Evolutionary conservation across 1,140 invertebrate genomes (phyloP).

Genomic region (Leptopilina boulardi): DNA sequence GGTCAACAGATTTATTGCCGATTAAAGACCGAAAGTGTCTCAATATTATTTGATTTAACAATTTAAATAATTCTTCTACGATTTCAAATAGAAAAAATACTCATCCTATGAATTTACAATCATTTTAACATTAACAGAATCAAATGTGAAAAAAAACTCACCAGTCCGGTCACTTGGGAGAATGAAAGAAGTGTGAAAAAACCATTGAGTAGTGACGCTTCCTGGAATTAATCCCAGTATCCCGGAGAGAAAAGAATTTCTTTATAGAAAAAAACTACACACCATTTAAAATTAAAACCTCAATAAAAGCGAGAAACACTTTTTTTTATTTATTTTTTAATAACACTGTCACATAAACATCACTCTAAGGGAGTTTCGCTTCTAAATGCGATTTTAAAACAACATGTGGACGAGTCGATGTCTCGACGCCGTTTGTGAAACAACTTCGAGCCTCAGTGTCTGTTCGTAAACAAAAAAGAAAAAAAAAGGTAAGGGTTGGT

Average conservation of each 20-base stretch:
- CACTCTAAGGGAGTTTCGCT: not conserved
- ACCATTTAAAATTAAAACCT: not conserved
- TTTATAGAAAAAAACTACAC: not conserved
- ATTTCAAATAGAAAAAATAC: too few species aligned
- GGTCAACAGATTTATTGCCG: conserved; percentile 26
- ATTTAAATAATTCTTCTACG: too few species aligned
- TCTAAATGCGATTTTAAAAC: not conserved
- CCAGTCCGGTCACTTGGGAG: conserved; percentile 18
- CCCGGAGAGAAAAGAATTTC: not conserved
- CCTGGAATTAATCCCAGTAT: conserved; percentile 20
- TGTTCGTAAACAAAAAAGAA: conserved; percentile 1
- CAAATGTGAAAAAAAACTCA: conserved; percentile 6
- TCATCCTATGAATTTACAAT: not conserved
- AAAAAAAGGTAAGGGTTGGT: conserved; percentile 13
- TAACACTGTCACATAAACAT: not conserved
- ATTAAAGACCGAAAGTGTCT: not conserved
- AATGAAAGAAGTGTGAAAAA: conserved; percentile 23
- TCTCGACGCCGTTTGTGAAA: conserved; percentile 24
- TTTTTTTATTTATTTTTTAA: not conserved
- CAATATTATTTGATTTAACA: not conserved
- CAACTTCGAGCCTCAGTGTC: conserved; percentile 12
- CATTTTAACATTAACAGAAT: not conserved
- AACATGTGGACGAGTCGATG: conserved; percentile 7
- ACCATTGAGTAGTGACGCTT: conserved; percentile 29
- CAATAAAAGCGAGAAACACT: not conserved